phyloP scores from a whole-genome alignment of 1,140 invertebrate species.

The Cryptotermes secundus region DNA sequence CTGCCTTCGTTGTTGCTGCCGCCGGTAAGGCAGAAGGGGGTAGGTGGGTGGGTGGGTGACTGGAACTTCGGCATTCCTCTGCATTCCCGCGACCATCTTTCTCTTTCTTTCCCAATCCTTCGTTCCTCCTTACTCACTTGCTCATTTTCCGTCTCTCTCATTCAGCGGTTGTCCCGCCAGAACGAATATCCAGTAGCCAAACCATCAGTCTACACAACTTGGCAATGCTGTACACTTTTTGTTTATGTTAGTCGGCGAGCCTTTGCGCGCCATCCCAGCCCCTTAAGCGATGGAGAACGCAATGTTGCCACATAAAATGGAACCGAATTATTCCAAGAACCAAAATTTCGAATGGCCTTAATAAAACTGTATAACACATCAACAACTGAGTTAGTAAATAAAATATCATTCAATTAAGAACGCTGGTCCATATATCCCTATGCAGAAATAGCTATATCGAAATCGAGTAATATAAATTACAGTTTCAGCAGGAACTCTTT shows the following conservation, averaged over 20 bases:
- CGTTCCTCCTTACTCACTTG: not conserved
- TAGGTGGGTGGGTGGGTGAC: slow-evolving; percentile 29
- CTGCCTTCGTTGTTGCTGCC: not conserved
- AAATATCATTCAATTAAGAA: not conserved
- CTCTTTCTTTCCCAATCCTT: not conserved
- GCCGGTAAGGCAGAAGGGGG: slow-evolving; percentile 20
- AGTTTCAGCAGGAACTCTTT: not conserved
- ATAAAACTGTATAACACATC: not conserved
- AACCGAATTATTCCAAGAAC: slow-evolving; percentile 21
- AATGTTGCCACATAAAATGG: slow-evolving; percentile 31
- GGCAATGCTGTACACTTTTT: slow-evolving; percentile 37
- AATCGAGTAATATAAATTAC: not conserved
- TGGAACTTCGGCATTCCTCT: slow-evolving; percentile 29
- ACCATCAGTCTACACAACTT: slow-evolving; percentile 24
- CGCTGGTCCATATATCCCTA: not conserved
- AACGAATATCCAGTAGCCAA: slow-evolving; percentile 34
- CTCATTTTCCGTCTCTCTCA: slow-evolving; percentile 9
- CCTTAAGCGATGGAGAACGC: slow-evolving; percentile 34
- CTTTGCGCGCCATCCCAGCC: slow-evolving; percentile 36
- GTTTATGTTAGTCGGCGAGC: slow-evolving; percentile 37
- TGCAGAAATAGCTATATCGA: not conserved
- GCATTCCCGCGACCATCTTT: slow-evolving; percentile 14
- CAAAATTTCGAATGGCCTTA: not conserved
- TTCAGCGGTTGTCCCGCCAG: slow-evolving; percentile 28
- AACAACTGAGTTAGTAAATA: not conserved